Percentiles rank a stretch among this genome's conserved stretches.
These are phyloP conservation scores for Sarotherodon lohbergeri DNA, from an alignment of 2,113 vertebrate genomes.

Conservation along the genomic window DNA sequence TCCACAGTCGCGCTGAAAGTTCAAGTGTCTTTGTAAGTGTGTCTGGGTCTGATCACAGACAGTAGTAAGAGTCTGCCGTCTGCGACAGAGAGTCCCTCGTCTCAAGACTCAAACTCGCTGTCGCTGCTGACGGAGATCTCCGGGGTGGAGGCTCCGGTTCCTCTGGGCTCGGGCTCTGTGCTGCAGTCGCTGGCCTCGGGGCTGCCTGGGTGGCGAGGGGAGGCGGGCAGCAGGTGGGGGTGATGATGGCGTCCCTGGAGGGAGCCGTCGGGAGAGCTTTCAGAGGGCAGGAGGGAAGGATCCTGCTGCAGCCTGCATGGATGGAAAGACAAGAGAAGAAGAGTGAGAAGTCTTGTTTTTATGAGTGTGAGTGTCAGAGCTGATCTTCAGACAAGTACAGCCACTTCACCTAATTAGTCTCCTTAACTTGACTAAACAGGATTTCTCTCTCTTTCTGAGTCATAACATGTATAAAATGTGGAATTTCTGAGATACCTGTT, in stretches of 20 bases:
- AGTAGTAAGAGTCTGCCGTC: background rate
- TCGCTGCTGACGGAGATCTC: constrained; percentile 78
- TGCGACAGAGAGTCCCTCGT: background rate
- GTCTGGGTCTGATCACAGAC: background rate
- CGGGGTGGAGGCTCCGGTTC: constrained; percentile 58
- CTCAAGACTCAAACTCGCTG: constrained; percentile 77
- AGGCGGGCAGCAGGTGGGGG: constrained; percentile 42
- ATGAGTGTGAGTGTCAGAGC: background rate
- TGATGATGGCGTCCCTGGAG: constrained; percentile 52
- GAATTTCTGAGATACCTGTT: constrained; percentile 62
- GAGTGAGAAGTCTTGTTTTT: background rate
- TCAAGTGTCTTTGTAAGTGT: background rate
- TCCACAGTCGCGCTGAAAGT: background rate
- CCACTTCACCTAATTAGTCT: background rate
- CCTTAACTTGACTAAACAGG: background rate
- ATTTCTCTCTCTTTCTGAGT: background rate
- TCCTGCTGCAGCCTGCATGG: constrained; percentile 70
- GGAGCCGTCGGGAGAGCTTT: constrained; percentile 55
- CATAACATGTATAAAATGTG: background rate
- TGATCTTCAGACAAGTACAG: background rate
- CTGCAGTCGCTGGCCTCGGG: constrained; percentile 72
- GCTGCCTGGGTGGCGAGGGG: constrained; percentile 59
- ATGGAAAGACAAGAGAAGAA: background rate
- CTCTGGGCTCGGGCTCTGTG: constrained; percentile 52
- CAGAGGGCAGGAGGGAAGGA: constrained; percentile 50